These are phyloP conservation scores for Cistogaster globosa DNA, from an alignment of 2,888 invertebrate genomes.

Conservation along the genomic window DNA sequence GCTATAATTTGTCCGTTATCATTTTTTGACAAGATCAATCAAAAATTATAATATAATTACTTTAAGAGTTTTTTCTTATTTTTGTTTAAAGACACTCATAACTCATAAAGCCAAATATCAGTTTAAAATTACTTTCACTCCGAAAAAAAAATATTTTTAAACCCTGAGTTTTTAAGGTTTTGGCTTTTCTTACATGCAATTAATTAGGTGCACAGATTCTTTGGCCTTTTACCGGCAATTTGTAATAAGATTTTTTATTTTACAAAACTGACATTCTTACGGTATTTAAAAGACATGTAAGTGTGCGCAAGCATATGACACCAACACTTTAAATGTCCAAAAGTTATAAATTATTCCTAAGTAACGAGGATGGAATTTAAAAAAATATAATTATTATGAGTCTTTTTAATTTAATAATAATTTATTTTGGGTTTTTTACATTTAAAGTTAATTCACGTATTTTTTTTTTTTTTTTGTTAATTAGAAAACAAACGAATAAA, in stretches of 20 bases:
- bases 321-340: constrained; percentile 44
- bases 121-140: constrained; percentile 68
- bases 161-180: constrained; percentile 28
- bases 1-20: constrained; percentile 70
- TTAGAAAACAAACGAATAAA: background rate
- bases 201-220: constrained; percentile 58
- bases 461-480: background rate
- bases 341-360: constrained; percentile 54
- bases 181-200: background rate
- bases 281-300: constrained; percentile 10
- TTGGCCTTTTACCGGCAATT: constrained; percentile 15
- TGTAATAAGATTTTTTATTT: constrained; percentile 32
- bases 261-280: constrained; percentile 30
- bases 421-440: background rate
- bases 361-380: constrained; percentile 40
- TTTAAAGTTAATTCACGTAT: background rate
- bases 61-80: background rate
- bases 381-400: background rate
- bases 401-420: background rate
- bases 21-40: constrained; percentile 69
- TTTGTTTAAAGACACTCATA: too few species aligned
- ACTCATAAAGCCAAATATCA: constrained; percentile 52
- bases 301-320: background rate
- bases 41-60: constrained; percentile 44
- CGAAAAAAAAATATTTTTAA: background rate